Evolutionary conservation across 2,797 vertebrate species (phyloP).

Genomic region (Microctenopoma stevenorrisi): DNA sequence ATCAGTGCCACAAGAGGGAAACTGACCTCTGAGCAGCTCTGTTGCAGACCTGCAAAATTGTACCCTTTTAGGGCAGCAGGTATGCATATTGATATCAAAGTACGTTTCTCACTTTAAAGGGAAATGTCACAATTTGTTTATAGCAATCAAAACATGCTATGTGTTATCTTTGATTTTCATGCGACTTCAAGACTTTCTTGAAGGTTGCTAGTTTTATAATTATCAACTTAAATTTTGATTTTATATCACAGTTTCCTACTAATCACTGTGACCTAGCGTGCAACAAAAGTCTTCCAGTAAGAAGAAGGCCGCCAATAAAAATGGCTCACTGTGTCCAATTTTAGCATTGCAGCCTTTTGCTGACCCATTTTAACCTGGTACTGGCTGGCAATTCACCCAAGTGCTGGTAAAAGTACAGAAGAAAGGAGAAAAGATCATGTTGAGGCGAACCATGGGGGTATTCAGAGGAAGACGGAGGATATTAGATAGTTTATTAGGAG

Average conservation of each 20-base stretch:
- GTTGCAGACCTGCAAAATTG: not conserved
- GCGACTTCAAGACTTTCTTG: too few species aligned
- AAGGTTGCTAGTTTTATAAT: too few species aligned
- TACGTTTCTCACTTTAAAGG: too few species aligned
- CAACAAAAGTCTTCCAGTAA: not conserved
- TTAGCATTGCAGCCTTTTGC: constrained; percentile 37
- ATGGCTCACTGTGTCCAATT: constrained; percentile 25
- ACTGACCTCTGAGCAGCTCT: constrained; percentile 27
- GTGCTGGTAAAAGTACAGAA: constrained; percentile 16
- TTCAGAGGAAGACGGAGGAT: not conserved
- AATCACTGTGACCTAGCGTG: not conserved
- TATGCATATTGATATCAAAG: too few species aligned
- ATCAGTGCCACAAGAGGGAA: constrained; percentile 21
- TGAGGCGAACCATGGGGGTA: not conserved
- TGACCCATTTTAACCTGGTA: constrained; percentile 47
- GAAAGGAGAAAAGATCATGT: constrained; percentile 2
- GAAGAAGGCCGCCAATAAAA: constrained; percentile 18
- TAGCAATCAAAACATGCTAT: too few species aligned
- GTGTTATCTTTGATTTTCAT: too few species aligned
- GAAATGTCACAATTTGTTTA: too few species aligned
- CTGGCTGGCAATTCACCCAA: constrained; percentile 34
- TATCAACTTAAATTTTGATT: not conserved
- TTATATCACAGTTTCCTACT: not conserved
- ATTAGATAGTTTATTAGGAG: constrained; percentile 24
- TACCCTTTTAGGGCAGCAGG: too few species aligned